Percentiles rank a stretch among this genome's conserved stretches.
These are phyloP conservation scores for Anser cygnoides DNA, from an alignment of 2,113 vertebrate genomes.

Conservation along the genomic window DNA sequence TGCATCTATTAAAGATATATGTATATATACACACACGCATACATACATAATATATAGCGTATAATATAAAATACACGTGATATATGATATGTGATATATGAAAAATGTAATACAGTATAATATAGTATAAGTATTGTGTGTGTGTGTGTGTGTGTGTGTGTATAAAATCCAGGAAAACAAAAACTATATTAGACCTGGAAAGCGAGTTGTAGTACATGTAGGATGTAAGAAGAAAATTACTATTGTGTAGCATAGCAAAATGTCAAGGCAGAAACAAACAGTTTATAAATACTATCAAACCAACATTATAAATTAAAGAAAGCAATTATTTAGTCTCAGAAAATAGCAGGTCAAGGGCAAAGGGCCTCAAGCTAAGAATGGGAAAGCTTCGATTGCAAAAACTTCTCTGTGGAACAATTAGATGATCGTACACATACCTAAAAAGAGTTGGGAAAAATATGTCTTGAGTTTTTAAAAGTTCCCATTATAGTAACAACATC, in stretches of 20 bases:
- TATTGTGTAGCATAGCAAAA: not conserved
- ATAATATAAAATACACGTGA: too few relatives aligned
- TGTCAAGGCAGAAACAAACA: not conserved
- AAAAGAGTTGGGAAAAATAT: not conserved
- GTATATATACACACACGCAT: not conserved
- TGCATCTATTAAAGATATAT: not conserved
- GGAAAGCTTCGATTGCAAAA: not conserved
- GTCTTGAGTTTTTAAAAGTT: not conserved
- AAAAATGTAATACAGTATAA: too few relatives aligned
- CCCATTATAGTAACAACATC: not conserved
- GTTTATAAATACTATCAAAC: not conserved
- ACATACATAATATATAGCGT: too few relatives aligned
- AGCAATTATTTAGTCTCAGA: not conserved
- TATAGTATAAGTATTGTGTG: too few relatives aligned
- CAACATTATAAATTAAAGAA: conserved; percentile 7
- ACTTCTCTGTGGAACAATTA: not conserved
- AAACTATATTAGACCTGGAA: not conserved
- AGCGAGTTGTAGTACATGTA: not conserved
- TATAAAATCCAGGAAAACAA: not conserved
- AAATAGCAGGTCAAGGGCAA: conserved; percentile 21
- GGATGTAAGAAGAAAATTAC: not conserved
- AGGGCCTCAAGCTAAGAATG: not conserved
- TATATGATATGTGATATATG: too few relatives aligned
- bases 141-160: too few relatives aligned
- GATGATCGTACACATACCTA: not conserved